Percentiles rank a stretch among this genome's conserved stretches.
These are phyloP conservation scores for Sebastes itinus DNA, from an alignment of 2,797 vertebrate species.

Conservation along the genomic window DNA sequence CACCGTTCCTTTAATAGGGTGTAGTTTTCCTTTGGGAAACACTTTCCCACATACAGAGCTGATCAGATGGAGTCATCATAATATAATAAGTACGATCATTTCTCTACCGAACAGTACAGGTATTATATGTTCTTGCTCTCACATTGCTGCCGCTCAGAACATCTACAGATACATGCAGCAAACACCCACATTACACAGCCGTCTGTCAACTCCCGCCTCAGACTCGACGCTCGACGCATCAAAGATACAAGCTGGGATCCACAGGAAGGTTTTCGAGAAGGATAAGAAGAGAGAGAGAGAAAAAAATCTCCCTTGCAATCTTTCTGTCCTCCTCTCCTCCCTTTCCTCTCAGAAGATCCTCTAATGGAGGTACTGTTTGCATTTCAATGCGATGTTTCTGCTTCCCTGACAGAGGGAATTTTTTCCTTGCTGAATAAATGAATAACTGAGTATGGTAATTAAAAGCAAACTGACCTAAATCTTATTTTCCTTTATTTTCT, in stretches of 20 bases:
- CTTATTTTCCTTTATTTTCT: conserved; percentile 35
- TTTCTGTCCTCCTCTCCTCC: conserved; percentile 54
- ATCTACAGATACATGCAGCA: conserved; percentile 29
- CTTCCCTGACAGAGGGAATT: conserved; percentile 73
- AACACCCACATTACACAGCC: conserved; percentile 37
- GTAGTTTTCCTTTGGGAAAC: background rate
- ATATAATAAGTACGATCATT: background rate
- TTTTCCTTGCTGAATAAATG: conserved; percentile 80
- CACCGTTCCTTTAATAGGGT: background rate
- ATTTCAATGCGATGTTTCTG: conserved; percentile 76
- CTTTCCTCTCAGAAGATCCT: conserved; percentile 62
- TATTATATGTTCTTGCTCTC: conserved; percentile 3
- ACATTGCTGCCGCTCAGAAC: conserved; percentile 16
- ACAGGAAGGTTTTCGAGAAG: conserved; percentile 42
- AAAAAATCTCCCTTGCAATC: conserved; percentile 44
- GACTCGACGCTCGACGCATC: conserved; percentile 47
- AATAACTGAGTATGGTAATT: conserved; percentile 84
- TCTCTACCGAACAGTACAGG: background rate
- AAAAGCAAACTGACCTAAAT: conserved; percentile 83
- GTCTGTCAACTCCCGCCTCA: conserved; percentile 42
- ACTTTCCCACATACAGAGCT: background rate
- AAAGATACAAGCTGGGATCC: conserved; percentile 50
- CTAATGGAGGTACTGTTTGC: conserved; percentile 78
- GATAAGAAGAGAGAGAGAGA: conserved; percentile 28
- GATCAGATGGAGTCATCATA: conserved; percentile 11